Conservation (phyloP, 2,797 vertebrate genomes). For the Salarias fasciatus region DNA sequence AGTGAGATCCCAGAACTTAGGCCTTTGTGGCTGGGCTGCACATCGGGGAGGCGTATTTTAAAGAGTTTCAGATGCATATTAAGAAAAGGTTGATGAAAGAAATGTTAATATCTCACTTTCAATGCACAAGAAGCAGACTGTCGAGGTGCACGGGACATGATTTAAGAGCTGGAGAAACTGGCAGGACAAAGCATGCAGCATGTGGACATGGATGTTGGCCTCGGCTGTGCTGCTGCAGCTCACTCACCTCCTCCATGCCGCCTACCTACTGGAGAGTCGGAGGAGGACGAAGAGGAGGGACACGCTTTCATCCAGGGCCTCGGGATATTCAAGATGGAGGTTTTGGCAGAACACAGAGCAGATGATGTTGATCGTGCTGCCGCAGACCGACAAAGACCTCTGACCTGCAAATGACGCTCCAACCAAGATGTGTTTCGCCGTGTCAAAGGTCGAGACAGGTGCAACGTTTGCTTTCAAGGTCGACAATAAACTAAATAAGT, state of each 20-base stretch:
- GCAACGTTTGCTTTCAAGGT: not conserved
- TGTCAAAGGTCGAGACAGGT: not conserved
- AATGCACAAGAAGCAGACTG: constrained; percentile 9
- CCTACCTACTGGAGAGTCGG: constrained; percentile 67
- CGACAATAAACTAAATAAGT: not conserved
- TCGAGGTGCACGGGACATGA: constrained; percentile 24
- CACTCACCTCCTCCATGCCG: constrained; percentile 66
- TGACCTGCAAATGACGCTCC: constrained; percentile 17
- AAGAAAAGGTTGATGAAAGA: constrained; percentile 5
- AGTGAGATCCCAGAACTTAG: constrained; percentile 64
- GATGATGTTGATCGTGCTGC: constrained; percentile 30
- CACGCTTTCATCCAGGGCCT: constrained; percentile 45
- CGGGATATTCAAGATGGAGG: constrained; percentile 31
- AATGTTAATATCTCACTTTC: no score
- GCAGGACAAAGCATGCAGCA: constrained; percentile 46
- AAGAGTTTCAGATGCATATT: constrained; percentile 5
- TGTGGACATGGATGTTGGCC: constrained; percentile 49
- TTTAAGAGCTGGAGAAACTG: constrained; percentile 26
- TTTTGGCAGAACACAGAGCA: constrained; percentile 14
- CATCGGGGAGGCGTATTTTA: constrained; percentile 13
- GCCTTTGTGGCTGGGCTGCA: constrained; percentile 45
- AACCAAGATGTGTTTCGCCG: not conserved
- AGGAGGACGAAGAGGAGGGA: constrained; percentile 57
- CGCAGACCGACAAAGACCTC: constrained; percentile 17
- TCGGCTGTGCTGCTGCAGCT: constrained; percentile 40